These are phyloP conservation scores for Xestoiulus laeticollis DNA, from an alignment of 2,888 invertebrate species.

Conservation along the genomic window DNA sequence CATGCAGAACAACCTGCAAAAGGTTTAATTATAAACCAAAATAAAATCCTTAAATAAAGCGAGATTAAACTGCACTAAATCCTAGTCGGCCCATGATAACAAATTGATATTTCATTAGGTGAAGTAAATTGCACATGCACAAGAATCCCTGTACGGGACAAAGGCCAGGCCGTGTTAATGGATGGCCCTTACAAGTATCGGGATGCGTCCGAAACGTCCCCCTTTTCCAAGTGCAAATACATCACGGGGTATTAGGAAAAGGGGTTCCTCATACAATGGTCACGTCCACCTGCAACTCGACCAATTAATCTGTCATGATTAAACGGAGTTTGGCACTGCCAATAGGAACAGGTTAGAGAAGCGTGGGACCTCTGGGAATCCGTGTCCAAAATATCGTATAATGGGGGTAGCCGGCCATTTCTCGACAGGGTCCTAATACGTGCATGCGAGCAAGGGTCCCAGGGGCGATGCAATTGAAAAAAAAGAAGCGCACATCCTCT, in stretches of 20 bases:
- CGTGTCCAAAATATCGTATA: neutral
- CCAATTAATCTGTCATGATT: slow-evolving; percentile 37
- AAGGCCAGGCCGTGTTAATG: neutral
- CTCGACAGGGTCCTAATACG: neutral
- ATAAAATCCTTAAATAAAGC: too few species aligned
- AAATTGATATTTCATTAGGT: neutral
- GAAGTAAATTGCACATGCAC: neutral
- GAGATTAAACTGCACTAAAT: too few species aligned
- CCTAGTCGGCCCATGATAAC: neutral
- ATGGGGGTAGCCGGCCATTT: neutral
- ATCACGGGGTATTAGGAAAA: neutral
- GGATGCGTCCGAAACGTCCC: neutral
- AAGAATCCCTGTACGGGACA: neutral
- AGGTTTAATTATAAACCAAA: too few species aligned
- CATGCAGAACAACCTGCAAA: too few species aligned
- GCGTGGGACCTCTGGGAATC: neutral
- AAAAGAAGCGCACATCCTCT: slow-evolving; percentile 29
- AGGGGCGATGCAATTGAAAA: slow-evolving; percentile 9
- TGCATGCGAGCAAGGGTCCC: neutral
- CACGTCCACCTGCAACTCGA: slow-evolving; percentile 2
- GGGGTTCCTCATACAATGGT: neutral
- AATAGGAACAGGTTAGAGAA: neutral
- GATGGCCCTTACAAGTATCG: neutral
- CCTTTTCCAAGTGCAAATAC: neutral
- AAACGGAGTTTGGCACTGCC: neutral